Conservation (phyloP, 2,888 invertebrate species). For the Dynastes hyllus region DNA sequence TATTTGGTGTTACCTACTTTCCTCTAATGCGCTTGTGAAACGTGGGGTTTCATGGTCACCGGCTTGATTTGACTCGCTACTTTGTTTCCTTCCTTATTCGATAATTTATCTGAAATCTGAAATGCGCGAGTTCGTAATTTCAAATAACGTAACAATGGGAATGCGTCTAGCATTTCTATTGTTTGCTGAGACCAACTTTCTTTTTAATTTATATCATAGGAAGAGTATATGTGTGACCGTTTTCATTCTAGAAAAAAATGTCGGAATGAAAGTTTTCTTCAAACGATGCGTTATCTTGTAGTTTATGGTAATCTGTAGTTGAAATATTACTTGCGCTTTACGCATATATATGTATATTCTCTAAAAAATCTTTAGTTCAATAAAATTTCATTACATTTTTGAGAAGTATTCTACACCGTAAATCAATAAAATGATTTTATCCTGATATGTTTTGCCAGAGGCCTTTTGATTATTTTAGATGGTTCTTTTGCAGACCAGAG, state of each 20-base stretch:
- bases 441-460: too few relatives aligned
- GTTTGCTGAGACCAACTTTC: neutral
- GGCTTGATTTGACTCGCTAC: neutral
- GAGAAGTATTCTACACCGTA: too few relatives aligned
- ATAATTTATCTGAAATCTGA: constrained; percentile 18
- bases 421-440: too few relatives aligned
- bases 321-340: too few relatives aligned
- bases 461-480: too few relatives aligned
- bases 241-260: neutral
- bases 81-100: constrained; percentile 11
- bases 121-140: neutral
- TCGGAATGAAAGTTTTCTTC: neutral
- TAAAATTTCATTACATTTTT: too few relatives aligned
- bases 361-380: too few relatives aligned
- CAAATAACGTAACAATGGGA: constrained; percentile 5
- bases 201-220: neutral
- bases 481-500: too few relatives aligned
- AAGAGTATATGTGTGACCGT: neutral
- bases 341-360: too few relatives aligned
- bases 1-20: too few relatives aligned
- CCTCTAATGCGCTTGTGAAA: neutral
- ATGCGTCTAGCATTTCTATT: constrained; percentile 21
- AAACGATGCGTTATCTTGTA: too few relatives aligned
- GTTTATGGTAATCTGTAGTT: too few relatives aligned
- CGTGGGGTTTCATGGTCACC: constrained; percentile 23